Conservation (phyloP, 2,888 invertebrate genomes). For the Yponomeuta sedellus region DNA sequence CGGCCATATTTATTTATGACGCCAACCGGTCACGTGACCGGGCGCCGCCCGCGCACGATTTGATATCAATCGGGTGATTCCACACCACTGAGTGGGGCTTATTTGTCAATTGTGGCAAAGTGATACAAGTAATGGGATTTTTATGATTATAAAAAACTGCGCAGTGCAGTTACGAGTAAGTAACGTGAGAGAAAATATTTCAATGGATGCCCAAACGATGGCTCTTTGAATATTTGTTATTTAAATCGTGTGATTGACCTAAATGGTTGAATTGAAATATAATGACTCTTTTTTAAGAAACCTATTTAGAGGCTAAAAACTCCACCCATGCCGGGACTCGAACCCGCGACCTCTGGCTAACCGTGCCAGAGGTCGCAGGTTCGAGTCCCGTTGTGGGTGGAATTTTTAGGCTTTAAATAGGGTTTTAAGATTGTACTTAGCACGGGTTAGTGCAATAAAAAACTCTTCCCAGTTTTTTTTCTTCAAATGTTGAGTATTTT, state of each 20-base stretch:
- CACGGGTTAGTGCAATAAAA: no score
- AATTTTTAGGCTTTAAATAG: no score
- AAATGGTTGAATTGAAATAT: background rate
- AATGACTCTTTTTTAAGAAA: no score
- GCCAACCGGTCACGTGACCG: slow-evolving; percentile 18
- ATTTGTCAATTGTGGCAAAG: background rate
- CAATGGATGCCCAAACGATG: background rate
- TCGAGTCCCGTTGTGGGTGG: no score
- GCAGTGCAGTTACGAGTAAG: background rate
- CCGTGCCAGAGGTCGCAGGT: no score
- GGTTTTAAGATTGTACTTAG: no score
- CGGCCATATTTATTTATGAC: slow-evolving; percentile 20
- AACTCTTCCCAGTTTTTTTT: no score
- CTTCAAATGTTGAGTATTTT: no score
- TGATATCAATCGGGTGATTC: background rate
- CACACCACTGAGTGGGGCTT: background rate
- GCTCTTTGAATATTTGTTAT: background rate
- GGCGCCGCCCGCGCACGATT: slow-evolving; percentile 14
- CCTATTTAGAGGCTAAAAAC: no score
- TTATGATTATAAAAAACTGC: background rate
- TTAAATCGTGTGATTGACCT: background rate
- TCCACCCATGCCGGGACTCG: no score
- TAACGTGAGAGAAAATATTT: background rate
- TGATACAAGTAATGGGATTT: background rate
- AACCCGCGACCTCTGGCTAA: no score